phyloP scores from a whole-genome alignment of 2,888 invertebrate species.

The Yponomeuta malinellus region DNA sequence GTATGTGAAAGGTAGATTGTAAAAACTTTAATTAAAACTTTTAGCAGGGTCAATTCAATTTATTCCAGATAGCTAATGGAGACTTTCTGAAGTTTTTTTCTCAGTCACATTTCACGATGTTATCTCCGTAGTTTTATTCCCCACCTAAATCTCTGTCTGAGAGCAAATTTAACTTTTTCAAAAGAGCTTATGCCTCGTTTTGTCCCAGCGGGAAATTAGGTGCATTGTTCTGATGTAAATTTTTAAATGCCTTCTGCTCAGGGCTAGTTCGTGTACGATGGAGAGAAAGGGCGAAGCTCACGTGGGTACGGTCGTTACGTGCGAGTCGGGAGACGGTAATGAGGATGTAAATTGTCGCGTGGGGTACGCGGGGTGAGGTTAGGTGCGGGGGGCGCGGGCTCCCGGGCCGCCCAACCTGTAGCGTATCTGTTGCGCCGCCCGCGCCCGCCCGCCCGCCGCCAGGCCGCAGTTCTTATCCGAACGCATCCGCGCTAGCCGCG shows the following conservation, averaged over 20 bases:
- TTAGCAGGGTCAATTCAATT: neutral
- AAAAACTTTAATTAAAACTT: neutral
- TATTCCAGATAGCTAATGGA: neutral
- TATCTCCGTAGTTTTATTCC: neutral
- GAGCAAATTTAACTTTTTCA: neutral
- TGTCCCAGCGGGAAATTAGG: neutral
- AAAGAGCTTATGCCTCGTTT: neutral
- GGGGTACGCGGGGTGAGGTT: slow-evolving; percentile 29
- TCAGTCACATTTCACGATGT: neutral
- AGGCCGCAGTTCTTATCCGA: slow-evolving; percentile 2
- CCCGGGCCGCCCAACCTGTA: slow-evolving; percentile 71
- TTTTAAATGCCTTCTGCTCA: neutral
- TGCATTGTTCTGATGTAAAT: neutral
- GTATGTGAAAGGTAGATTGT: neutral
- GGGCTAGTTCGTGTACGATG: neutral
- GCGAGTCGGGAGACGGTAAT: slow-evolving; percentile 54
- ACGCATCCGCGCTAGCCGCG: slow-evolving; percentile 13
- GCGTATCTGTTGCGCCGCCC: slow-evolving; percentile 70
- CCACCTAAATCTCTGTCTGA: neutral
- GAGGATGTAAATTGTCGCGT: slow-evolving; percentile 64
- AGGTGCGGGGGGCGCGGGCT: slow-evolving; percentile 28
- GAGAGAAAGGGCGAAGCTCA: neutral
- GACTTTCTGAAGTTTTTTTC: neutral
- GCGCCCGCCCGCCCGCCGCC: slow-evolving; percentile 35
- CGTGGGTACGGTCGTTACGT: slow-evolving; percentile 27